A percentile compares a stretch with the other conserved stretches of the same genome.
Evolutionary conservation across 2,888 invertebrate species (phyloP).

Genomic region (Melipona bicolor): DNA sequence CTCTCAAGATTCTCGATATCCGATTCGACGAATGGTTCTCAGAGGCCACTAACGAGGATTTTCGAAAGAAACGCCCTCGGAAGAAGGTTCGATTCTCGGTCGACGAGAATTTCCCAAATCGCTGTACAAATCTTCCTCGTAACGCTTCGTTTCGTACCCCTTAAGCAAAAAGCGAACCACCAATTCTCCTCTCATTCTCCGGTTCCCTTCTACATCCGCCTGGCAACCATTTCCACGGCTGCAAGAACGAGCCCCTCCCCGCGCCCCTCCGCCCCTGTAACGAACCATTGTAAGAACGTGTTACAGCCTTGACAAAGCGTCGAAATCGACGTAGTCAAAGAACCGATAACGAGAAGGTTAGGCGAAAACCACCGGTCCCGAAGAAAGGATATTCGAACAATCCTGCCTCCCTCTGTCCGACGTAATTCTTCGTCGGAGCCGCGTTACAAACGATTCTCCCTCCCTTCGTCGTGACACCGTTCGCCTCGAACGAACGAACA

Average conservation of each 20-base stretch:
- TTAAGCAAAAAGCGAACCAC: not conserved
- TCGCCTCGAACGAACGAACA: constrained; percentile 2
- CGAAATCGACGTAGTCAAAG: constrained; percentile 9
- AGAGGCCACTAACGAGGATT: not conserved
- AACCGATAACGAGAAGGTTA: constrained; percentile 41
- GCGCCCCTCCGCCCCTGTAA: not conserved
- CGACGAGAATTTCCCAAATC: not conserved
- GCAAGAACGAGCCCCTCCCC: not conserved
- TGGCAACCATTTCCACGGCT: not conserved
- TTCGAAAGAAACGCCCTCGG: not conserved
- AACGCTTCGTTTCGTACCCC: not conserved
- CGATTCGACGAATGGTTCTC: not conserved
- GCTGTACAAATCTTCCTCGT: not conserved
- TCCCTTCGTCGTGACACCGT: constrained; percentile 26
- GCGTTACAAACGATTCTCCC: constrained; percentile 38
- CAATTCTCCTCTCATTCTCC: not conserved
- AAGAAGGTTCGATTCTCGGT: not conserved
- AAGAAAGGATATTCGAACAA: constrained; percentile 32
- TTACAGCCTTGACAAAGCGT: constrained; percentile 5
- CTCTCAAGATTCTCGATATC: not conserved
- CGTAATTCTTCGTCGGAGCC: constrained; percentile 42
- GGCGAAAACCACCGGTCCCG: constrained; percentile 17
- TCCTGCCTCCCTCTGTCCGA: constrained; percentile 8
- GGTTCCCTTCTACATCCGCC: not conserved
- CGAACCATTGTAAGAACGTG: constrained; percentile 36